These are phyloP conservation scores for Cacoxenus indagator DNA, from an alignment of 2,888 invertebrate genomes.

Conservation along the genomic window DNA sequence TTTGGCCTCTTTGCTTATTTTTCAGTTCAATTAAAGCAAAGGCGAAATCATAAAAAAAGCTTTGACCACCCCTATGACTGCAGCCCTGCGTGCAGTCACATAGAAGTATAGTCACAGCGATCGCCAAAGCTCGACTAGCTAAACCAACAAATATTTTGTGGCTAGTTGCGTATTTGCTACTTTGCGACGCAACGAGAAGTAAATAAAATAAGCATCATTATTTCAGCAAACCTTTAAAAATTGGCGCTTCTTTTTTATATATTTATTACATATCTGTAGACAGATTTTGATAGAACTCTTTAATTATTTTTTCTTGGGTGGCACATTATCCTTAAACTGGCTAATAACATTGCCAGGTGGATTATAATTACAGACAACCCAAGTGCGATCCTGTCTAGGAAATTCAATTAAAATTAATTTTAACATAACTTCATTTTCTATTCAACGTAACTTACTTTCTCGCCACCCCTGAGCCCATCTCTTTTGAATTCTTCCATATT, in stretches of 20 bases:
- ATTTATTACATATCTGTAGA: not conserved
- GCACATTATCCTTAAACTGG: constrained; percentile 81
- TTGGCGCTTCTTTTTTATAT: not conserved
- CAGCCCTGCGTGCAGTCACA: too few relatives aligned
- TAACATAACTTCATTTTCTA: not conserved
- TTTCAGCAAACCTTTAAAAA: too few relatives aligned
- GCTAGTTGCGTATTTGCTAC: too few relatives aligned
- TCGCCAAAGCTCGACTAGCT: too few relatives aligned
- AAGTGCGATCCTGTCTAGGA: constrained; percentile 74
- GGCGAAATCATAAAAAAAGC: too few relatives aligned
- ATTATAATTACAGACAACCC: constrained; percentile 89
- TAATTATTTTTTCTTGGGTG: constrained; percentile 56
- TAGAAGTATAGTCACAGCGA: too few relatives aligned
- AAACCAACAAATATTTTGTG: too few relatives aligned
- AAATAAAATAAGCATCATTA: too few relatives aligned
- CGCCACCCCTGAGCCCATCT: constrained; percentile 82
- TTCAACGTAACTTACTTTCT: constrained; percentile 43
- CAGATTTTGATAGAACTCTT: not conserved
- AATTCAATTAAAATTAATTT: not conserved
- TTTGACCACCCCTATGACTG: too few relatives aligned
- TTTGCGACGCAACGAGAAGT: too few relatives aligned
- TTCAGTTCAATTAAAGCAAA: too few relatives aligned
- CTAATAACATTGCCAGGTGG: constrained; percentile 91
- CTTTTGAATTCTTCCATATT: constrained; percentile 83
- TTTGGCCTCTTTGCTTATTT: too few relatives aligned